These are phyloP conservation scores for Podabrus alpinus DNA, from an alignment of 2,888 invertebrate species.

Conservation along the genomic window DNA sequence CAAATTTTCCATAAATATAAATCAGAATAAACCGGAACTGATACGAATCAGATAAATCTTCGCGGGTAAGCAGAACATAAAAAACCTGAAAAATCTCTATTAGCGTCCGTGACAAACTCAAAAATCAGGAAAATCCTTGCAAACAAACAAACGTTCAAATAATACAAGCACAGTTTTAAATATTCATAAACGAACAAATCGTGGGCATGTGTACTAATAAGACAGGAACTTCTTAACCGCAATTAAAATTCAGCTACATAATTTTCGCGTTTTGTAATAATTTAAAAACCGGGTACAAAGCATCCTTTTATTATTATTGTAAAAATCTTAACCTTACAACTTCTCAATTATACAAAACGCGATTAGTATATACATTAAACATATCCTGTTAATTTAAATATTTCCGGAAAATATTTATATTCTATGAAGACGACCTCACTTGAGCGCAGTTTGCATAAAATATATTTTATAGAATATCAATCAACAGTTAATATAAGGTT, in stretches of 20 bases:
- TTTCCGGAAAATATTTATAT: neutral
- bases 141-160: neutral
- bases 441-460: neutral
- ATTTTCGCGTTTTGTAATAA: neutral
- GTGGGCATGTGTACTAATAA: neutral
- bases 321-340: neutral
- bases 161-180: neutral
- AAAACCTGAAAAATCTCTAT: neutral
- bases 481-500: neutral
- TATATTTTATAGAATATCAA: neutral
- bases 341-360: neutral
- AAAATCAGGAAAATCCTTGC: constrained; percentile 1
- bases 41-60: neutral
- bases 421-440: neutral
- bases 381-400: neutral
- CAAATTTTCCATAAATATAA: neutral
- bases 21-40: neutral
- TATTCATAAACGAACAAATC: neutral
- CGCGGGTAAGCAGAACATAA: neutral
- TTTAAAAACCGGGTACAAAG: neutral
- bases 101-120: neutral
- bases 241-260: neutral
- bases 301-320: neutral
- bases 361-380: neutral
- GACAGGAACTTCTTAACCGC: neutral